phyloP scores from a whole-genome alignment of 2,888 invertebrate species.

The Macrosiphum euphorbiae region DNA sequence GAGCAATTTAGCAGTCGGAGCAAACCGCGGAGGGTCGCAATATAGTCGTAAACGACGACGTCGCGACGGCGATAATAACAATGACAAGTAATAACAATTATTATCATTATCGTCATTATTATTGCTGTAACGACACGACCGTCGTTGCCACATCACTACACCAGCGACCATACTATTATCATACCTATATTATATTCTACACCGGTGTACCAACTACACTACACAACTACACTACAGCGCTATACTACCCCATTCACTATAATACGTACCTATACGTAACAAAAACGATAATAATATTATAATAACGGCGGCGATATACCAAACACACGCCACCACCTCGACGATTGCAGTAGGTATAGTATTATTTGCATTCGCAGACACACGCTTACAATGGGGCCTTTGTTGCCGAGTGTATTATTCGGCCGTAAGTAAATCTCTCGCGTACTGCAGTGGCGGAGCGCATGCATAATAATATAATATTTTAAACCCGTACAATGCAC shows the following conservation, averaged over 20 bases:
- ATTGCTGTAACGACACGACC: neutral
- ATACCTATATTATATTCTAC: neutral
- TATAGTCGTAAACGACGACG: neutral
- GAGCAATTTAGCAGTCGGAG: neutral
- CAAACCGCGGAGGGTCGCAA: neutral
- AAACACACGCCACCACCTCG: neutral
- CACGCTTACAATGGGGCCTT: neutral
- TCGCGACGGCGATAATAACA: neutral
- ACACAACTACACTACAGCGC: neutral
- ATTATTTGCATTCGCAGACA: neutral
- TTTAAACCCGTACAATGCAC: neutral
- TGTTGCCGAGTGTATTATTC: constrained; percentile 18
- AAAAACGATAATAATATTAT: neutral
- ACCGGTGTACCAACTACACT: neutral
- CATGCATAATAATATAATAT: neutral
- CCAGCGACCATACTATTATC: neutral
- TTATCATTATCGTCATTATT: neutral
- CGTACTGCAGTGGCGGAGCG: neutral
- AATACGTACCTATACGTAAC: neutral
- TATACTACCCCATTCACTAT: neutral
- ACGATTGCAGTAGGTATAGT: neutral
- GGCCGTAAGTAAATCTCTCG: neutral
- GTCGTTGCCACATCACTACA: neutral
- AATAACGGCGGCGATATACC: neutral
- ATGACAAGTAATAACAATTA: neutral